Conservation (phyloP, 2,113 vertebrate genomes). For the Lipotes vexillifer region DNA sequence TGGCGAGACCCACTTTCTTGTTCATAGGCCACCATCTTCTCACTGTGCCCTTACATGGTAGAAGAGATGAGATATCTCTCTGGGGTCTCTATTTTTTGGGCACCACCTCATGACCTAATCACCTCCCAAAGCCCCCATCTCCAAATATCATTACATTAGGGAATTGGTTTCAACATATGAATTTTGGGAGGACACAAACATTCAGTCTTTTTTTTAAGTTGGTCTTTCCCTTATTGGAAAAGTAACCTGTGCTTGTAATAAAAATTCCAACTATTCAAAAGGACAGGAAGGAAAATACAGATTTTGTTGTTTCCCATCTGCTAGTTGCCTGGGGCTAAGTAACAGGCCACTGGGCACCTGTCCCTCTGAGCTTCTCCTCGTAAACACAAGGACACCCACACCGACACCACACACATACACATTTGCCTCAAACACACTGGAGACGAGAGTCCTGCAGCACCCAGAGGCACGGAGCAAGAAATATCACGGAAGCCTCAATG, state of each 20-base stretch:
- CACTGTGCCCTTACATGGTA: background rate
- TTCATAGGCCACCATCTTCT: background rate
- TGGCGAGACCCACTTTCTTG: background rate
- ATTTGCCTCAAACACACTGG: background rate
- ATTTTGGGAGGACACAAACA: background rate
- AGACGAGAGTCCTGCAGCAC: background rate
- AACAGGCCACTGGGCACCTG: background rate
- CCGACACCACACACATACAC: background rate
- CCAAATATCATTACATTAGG: background rate
- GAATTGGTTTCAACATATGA: background rate
- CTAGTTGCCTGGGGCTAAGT: background rate
- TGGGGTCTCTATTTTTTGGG: background rate
- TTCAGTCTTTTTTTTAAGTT: background rate
- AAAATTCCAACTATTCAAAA: background rate
- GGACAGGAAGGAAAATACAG: background rate
- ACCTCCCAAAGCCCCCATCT: background rate
- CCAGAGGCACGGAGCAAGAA: background rate
- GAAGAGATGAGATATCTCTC: background rate
- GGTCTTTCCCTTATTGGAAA: background rate
- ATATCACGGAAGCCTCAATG: accelerated
- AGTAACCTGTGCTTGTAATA: background rate
- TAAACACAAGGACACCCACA: background rate
- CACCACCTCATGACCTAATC: too few relatives aligned
- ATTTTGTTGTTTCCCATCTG: background rate
- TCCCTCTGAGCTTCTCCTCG: background rate